These are phyloP conservation scores for Aromia moschata DNA, from an alignment of 2,888 invertebrate genomes.

Conservation along the genomic window DNA sequence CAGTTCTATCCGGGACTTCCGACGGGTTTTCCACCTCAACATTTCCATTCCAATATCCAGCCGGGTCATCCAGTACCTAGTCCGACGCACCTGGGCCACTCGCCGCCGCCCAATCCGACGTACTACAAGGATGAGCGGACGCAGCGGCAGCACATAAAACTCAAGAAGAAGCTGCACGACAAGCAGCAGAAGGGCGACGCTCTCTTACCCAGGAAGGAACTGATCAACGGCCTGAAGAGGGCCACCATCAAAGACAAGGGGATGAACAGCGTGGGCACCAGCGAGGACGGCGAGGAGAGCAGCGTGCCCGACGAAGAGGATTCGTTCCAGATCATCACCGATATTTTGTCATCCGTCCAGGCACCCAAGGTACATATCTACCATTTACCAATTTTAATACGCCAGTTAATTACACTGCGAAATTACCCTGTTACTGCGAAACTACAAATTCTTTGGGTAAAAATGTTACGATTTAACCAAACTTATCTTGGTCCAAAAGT, in stretches of 20 bases:
- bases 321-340: constrained; percentile 74
- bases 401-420: too few relatives aligned
- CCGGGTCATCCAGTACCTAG: constrained; percentile 62
- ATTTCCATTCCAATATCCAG: constrained; percentile 66
- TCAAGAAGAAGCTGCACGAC: constrained; percentile 77
- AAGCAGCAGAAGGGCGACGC: constrained; percentile 56
- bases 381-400: too few relatives aligned
- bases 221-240: constrained; percentile 66
- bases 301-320: constrained; percentile 79
- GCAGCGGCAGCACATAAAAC: constrained; percentile 79
- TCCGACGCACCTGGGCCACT: constrained; percentile 74
- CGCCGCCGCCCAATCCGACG: constrained; percentile 69
- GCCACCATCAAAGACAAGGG: constrained; percentile 62
- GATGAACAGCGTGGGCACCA: constrained; percentile 73
- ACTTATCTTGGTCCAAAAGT: too few relatives aligned
- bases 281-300: constrained; percentile 81
- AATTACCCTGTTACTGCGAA: too few relatives aligned
- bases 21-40: constrained; percentile 63
- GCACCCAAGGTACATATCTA: constrained; percentile 74
- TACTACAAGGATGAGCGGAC: constrained; percentile 83
- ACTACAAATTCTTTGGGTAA: too few relatives aligned
- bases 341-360: constrained; percentile 78
- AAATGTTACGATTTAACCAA: too few relatives aligned
- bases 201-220: constrained; percentile 68
- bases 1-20: constrained; percentile 68